Conservation (phyloP, 2,888 invertebrate genomes). For the Thera britannica region DNA sequence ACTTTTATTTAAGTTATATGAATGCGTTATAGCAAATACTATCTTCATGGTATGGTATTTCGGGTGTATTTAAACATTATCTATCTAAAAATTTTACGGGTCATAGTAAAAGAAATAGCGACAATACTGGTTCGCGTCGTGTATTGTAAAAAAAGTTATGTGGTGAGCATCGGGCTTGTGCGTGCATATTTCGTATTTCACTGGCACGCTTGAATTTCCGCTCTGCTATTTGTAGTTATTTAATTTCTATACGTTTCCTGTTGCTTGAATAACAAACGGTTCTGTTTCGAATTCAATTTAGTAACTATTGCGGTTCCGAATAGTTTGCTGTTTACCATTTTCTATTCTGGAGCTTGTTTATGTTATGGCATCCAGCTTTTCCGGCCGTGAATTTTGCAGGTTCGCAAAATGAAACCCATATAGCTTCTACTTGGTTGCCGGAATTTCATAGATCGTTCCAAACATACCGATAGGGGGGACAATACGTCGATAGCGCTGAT, state of each 20-base stretch:
- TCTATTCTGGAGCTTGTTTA: slow-evolving; percentile 15
- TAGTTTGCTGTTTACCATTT: slow-evolving; percentile 24
- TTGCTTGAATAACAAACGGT: slow-evolving; percentile 38
- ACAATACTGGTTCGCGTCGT: slow-evolving; percentile 13
- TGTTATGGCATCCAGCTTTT: slow-evolving; percentile 17
- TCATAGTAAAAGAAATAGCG: slow-evolving; percentile 3
- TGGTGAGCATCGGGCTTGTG: slow-evolving; percentile 44
- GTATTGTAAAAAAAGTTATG: slow-evolving; percentile 45
- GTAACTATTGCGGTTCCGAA: slow-evolving; percentile 20
- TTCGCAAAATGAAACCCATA: slow-evolving; percentile 10
- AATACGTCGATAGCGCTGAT: slow-evolving; percentile 66
- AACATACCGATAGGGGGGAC: slow-evolving; percentile 43
- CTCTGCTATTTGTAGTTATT: slow-evolving; percentile 38
- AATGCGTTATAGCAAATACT: too few species aligned
- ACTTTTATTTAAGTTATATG: too few species aligned
- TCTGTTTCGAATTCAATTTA: slow-evolving; percentile 33
- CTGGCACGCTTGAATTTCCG: slow-evolving; percentile 39
- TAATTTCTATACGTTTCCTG: slow-evolving; percentile 42
- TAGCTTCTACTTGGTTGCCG: slow-evolving; percentile 13
- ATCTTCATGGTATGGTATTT: too few species aligned
- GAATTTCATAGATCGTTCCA: slow-evolving; percentile 24
- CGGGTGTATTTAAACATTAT: too few species aligned
- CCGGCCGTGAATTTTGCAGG: slow-evolving; percentile 13
- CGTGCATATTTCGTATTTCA: slow-evolving; percentile 49
- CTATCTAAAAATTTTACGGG: neutral